Percentiles rank a stretch among this genome's conserved stretches.
Conservation (phyloP, 37 sponge, comb jelly and placozoan species). For the Eunapius fragilis region DNA sequence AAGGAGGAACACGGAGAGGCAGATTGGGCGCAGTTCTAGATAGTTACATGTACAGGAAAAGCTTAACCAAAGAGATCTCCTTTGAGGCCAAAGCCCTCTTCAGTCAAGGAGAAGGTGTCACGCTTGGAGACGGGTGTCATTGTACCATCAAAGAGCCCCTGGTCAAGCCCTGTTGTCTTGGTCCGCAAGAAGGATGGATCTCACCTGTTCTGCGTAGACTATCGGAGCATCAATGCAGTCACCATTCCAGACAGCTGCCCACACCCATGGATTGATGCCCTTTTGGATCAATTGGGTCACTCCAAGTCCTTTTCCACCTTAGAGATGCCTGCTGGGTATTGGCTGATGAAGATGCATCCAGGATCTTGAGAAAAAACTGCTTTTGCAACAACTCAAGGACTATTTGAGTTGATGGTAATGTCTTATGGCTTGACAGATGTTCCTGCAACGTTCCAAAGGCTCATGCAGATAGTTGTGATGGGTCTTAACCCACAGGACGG, state of each 20-base stretch:
- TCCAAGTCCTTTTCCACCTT: slow-evolving; percentile 2
- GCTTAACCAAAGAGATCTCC: slow-evolving; percentile 38
- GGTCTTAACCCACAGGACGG: slow-evolving; percentile 32
- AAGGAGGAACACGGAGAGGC: slow-evolving; percentile 45
- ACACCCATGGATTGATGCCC: slow-evolving; percentile 40
- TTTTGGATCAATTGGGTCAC: slow-evolving; percentile 13
- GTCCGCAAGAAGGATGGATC: slow-evolving; percentile 11
- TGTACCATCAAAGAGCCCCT: neutral
- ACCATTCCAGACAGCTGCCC: slow-evolving; percentile 37
- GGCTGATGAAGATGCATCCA: slow-evolving; percentile 5
- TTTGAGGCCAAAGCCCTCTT: slow-evolving; percentile 26
- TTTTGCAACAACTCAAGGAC: slow-evolving; percentile 10
- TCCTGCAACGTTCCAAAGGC: slow-evolving; percentile 29
- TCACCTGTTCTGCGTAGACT: slow-evolving; percentile 35
- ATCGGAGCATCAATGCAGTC: slow-evolving; percentile 36
- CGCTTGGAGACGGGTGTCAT: slow-evolving; percentile 24
- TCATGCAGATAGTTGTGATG: slow-evolving; percentile 41
- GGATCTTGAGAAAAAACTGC: slow-evolving; percentile 1
- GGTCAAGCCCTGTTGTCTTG: neutral
- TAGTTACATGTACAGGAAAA: slow-evolving; percentile 56
- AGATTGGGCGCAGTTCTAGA: slow-evolving; percentile 40
- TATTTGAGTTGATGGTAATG: slow-evolving; percentile 4
- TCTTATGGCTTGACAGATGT: slow-evolving; percentile 28
- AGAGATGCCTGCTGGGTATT: slow-evolving; percentile 6
- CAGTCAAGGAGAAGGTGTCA: slow-evolving; percentile 31